Base-by-base conservation (phyloP, 2,113 vertebrate genomes). In the Malurus elegans region DNA sequence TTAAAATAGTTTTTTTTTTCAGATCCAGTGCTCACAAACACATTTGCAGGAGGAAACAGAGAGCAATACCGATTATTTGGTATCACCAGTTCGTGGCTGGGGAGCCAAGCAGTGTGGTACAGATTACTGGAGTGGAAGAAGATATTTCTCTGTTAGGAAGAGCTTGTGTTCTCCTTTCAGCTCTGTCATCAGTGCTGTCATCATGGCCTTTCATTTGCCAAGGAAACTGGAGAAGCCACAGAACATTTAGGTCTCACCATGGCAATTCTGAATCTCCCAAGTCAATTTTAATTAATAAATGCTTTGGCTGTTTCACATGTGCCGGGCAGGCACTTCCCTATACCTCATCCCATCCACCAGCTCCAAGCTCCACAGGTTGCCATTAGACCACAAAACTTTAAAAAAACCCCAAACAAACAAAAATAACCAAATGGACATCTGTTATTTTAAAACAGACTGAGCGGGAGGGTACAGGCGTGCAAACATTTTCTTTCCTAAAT, bases 1-100 rank as follows among this genome's bases (percentile, higher is more conserved):
- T 47, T 76, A 40, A 34, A 70, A 65, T 88, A 57, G 58, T 25
- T 81, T 81, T 44, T n/a, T 42, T 79, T 87, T 88, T 60, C 54
- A n/a, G 29, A 79, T 54, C 38, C 94, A 58, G 14, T 15, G 42
- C 85, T 89, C 19, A 3, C 58, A 50, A 67, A 73, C 69, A 81
- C 24, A 26, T 86, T 96, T 94, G 57, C 62, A 92, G 65, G 86
- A 96, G 93, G 94, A 96, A 96, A 66, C 40, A n/a, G 81, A 81
- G 85, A 66, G 73, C 74, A 64, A 18, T 75, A 21, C 50, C 1
- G 89, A 91, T 92, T 92, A 93, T 84, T 93, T 78, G 71, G 53
- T 94, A 93, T 95, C 94, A 90, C 64, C 69, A 86, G 40, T 54
- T 71, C 0, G 14, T 56, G 89, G 90, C 75, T 92, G 72, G 89